These are phyloP conservation scores for Diarsia rubi DNA, from an alignment of 2,888 invertebrate species.

Conservation along the genomic window DNA sequence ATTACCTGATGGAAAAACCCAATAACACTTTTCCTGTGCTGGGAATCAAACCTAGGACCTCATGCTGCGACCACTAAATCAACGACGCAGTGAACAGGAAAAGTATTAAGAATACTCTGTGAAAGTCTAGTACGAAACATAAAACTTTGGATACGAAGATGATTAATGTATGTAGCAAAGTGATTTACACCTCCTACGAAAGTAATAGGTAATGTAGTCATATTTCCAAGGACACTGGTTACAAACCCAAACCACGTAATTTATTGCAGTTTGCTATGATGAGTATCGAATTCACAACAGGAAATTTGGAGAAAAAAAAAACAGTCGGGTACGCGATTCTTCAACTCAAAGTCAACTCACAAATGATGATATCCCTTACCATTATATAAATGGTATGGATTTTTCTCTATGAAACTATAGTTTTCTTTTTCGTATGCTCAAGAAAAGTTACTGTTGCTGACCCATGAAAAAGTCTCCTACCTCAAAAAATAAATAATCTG, in stretches of 20 bases:
- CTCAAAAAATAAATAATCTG: background rate
- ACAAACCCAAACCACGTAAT: constrained; percentile 1
- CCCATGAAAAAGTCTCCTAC: background rate
- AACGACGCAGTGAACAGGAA: background rate
- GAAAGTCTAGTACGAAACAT: background rate
- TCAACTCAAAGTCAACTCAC: background rate
- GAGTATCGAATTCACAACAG: constrained; percentile 5
- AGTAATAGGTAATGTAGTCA: constrained; percentile 7
- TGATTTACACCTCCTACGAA: constrained; percentile 10
- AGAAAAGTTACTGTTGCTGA: background rate
- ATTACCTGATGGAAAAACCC: no score
- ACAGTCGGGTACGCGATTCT: background rate
- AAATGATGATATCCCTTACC: no score
- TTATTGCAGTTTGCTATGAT: background rate
- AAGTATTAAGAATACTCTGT: background rate
- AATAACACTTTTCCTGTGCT: background rate
- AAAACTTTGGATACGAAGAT: background rate
- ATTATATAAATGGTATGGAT: no score
- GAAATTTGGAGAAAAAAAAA: no score
- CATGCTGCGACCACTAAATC: background rate
- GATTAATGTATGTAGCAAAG: constrained; percentile 2
- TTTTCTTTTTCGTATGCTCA: background rate
- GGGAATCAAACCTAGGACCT: background rate
- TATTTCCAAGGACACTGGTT: constrained; percentile 5
- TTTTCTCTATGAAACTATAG: background rate